Conservation (phyloP, 2,797 vertebrate genomes). For the Stomatorhinus walkeri region DNA sequence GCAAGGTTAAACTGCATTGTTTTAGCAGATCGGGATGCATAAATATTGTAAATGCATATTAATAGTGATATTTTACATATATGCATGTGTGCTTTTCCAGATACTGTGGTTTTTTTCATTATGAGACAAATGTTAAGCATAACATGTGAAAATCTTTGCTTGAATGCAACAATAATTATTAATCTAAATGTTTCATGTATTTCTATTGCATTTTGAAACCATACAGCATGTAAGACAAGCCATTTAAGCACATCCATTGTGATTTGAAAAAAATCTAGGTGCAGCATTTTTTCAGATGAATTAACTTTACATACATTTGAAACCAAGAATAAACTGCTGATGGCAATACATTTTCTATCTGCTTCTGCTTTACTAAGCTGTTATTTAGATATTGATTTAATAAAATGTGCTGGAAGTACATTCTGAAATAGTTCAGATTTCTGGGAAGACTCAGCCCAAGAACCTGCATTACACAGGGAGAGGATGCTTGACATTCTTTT, state of each 20-base stretch:
- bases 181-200: not conserved
- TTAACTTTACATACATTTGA: not conserved
- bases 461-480: conserved; percentile 15
- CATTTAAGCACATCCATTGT: not conserved
- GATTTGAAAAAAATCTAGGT: not conserved
- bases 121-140: not conserved
- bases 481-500: conserved; percentile 14
- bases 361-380: not conserved
- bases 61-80: not conserved
- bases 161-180: not conserved
- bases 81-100: not conserved
- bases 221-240: not conserved
- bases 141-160: not conserved
- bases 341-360: not conserved
- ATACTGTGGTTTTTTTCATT: not conserved
- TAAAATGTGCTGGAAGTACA: not conserved
- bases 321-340: not conserved
- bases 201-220: not conserved
- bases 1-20: not conserved
- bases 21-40: not conserved
- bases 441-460: not conserved
- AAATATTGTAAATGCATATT: not conserved
- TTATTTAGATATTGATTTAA: not conserved
- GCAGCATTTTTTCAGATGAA: not conserved
- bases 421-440: not conserved